Conservation (phyloP, 2,888 invertebrate genomes). For the Drosophila atripex region DNA sequence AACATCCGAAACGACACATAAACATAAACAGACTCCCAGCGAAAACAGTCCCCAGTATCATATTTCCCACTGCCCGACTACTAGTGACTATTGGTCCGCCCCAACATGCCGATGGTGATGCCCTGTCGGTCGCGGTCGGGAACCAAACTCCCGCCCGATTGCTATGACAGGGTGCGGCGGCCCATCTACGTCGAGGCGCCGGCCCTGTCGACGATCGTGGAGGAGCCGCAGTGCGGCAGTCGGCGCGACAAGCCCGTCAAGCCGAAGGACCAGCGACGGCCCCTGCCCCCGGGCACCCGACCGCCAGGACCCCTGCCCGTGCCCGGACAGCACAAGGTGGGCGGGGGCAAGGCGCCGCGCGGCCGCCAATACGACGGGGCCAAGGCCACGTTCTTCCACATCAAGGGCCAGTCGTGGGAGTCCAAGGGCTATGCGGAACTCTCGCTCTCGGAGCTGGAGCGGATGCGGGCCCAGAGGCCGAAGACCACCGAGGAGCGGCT, state of each 20-base stretch:
- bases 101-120: slow-evolving; percentile 47
- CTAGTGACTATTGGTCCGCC: neutral
- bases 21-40: slow-evolving; percentile 12
- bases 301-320: slow-evolving; percentile 22
- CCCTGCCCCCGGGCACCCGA: slow-evolving; percentile 61
- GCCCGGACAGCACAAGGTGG: slow-evolving; percentile 1
- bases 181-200: slow-evolving; percentile 44
- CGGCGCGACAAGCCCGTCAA: slow-evolving; percentile 23
- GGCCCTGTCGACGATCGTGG: neutral
- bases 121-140: slow-evolving; percentile 48
- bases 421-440: slow-evolving; percentile 64
- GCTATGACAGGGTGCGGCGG: slow-evolving; percentile 51
- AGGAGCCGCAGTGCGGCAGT: neutral
- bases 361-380: slow-evolving; percentile 32
- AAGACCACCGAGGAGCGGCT: slow-evolving; percentile 49
- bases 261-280: slow-evolving; percentile 19
- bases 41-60: neutral
- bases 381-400: slow-evolving; percentile 65
- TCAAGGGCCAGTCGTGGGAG: slow-evolving; percentile 64
- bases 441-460: slow-evolving; percentile 50
- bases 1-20: slow-evolving; percentile 7
- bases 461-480: slow-evolving; percentile 50
- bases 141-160: slow-evolving; percentile 47
- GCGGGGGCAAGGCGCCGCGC: slow-evolving; percentile 1
- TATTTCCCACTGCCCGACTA: neutral